Evolutionary conservation across 92 coral and sea anemone species (phyloP), one percentile per base, ranked within the genome.

Genomic region (Zoanthus gigantus): DNA sequence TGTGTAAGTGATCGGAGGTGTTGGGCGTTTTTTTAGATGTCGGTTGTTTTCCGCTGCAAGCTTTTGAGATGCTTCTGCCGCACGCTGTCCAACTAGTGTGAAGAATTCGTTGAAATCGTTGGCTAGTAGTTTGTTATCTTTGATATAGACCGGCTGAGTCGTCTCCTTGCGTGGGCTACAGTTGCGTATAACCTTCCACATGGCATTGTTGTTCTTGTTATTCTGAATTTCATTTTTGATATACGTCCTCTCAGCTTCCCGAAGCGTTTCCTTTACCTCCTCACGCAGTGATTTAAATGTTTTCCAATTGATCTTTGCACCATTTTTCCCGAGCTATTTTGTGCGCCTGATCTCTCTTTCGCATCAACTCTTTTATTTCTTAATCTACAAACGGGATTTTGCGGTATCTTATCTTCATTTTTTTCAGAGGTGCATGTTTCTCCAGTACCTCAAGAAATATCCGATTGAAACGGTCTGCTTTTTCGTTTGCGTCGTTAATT

Each of bases 381-480:
- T 66, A 10, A 47, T 83, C 32, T 29, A 83, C 2, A 69, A 83
- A 86, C 42, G 83, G 83, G 67, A 14, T 72, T 16, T 60, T 71
- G 53, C 15, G 83, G 74, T 86, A 86, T 57, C 45, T 86, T 86
- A 86, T 57, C 45, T 86, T 86, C 74, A 74, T 30, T 14, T 74
- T 57, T 63, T 86, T 86, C 32, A 60, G 3, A 0, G 63, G 76
- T 29, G 48, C 52, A 72, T 72, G 76, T 34, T 37, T 8, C n/a
- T 72, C 48, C 46, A 72, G 76, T 12, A 71, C 48, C n/a, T 72
- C 50, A 6, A 31, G 18, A 34, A 68, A 68, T 28, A 18, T 28
- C 15, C 9, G 74, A 23, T 32, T 68, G 74, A 68, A 68, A 17
- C 9, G 34, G 72, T 67, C 72, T 67, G 34, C 7, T 30, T 23